Evolutionary conservation across 2,113 vertebrate species (phyloP).

Genomic region (Narcine bancroftii): DNA sequence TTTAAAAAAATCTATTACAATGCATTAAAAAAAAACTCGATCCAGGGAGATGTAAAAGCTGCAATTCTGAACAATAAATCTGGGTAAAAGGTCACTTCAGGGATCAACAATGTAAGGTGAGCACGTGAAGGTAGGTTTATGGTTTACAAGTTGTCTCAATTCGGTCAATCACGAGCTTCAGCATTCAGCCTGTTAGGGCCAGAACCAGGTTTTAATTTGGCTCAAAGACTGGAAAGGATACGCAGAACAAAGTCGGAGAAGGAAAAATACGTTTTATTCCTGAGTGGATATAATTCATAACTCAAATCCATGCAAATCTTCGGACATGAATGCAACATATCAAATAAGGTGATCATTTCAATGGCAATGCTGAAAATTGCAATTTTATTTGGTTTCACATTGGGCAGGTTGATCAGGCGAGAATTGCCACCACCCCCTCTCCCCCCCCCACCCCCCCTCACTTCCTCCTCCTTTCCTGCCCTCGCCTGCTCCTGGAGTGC

Average conservation of each 20-base stretch:
- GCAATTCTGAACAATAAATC: constrained; percentile 9
- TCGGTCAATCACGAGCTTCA: too few relatives aligned
- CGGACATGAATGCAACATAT: not conserved
- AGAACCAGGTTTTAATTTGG: not conserved
- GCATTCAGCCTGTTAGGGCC: too few relatives aligned
- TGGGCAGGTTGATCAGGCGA: not conserved
- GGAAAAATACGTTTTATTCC: not conserved
- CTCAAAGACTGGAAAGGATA: not conserved
- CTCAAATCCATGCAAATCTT: not conserved
- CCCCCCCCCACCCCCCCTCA: constrained; percentile 57
- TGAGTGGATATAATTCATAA: not conserved
- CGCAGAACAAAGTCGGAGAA: not conserved
- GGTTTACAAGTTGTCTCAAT: constrained; percentile 31
- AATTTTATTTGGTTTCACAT: not conserved
- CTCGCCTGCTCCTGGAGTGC: constrained; percentile 43
- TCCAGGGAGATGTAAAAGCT: not conserved
- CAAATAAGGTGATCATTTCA: not conserved
- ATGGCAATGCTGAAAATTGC: not conserved
- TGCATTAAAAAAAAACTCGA: not conserved
- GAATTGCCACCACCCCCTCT: constrained; percentile 40
- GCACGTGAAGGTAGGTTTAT: constrained; percentile 20
- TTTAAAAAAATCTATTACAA: not conserved
- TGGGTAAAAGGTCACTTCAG: constrained; percentile 23
- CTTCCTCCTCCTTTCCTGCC: constrained; percentile 54
- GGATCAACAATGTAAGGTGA: not conserved